Percentiles rank a stretch among this genome's conserved stretches.
Conservation (phyloP, 2,888 invertebrate species). For the Petrophora chlorosata region DNA sequence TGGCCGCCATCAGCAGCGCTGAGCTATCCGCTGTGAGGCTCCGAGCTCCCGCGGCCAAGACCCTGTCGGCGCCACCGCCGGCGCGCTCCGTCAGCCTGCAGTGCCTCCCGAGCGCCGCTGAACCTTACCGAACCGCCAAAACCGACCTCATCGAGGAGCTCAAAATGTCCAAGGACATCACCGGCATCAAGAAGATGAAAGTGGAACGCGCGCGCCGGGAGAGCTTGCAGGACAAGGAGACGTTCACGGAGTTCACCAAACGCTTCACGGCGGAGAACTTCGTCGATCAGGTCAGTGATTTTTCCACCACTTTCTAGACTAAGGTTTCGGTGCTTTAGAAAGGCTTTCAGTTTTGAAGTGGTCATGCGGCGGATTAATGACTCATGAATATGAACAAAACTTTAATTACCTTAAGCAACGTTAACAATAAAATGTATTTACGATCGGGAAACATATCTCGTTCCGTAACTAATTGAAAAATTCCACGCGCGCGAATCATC, state of each 20-base stretch:
- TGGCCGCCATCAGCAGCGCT: conserved; percentile 94
- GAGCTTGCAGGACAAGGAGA: conserved; percentile 91
- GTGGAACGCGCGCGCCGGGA: conserved; percentile 94
- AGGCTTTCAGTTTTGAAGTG: conserved; percentile 33
- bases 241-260: conserved; percentile 92
- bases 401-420: too few species aligned
- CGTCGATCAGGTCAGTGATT: conserved; percentile 91
- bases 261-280: conserved; percentile 94
- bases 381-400: conserved; percentile 17
- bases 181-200: conserved; percentile 96
- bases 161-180: conserved; percentile 95
- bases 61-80: conserved; percentile 89
- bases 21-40: conserved; percentile 93
- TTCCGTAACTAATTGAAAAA: conserved; percentile 17
- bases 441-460: background rate
- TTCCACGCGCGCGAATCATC: conserved; percentile 14
- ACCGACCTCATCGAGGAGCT: conserved; percentile 95
- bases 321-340: conserved; percentile 16
- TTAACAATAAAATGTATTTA: conserved; percentile 1
- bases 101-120: conserved; percentile 86
- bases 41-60: conserved; percentile 90
- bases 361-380: conserved; percentile 26
- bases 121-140: conserved; percentile 89
- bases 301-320: conserved; percentile 31
- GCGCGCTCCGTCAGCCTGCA: conserved; percentile 89